Conservation (phyloP, 2,797 vertebrate genomes). For the Ptychobarbus kaznakovi region DNA sequence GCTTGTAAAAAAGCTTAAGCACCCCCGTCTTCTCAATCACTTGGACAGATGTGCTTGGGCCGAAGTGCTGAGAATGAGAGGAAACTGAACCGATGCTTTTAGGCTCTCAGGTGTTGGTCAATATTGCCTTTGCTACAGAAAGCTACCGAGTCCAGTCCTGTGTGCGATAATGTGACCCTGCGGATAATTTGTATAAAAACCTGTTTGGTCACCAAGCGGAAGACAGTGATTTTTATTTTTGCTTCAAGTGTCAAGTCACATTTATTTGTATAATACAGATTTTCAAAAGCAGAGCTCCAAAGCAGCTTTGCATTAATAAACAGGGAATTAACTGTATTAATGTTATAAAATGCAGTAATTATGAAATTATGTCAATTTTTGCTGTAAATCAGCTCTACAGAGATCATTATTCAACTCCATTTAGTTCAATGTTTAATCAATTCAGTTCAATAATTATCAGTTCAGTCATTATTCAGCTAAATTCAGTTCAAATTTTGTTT, state of each 20-base stretch:
- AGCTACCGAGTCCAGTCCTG: background rate
- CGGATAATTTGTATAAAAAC: background rate
- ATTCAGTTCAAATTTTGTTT: background rate
- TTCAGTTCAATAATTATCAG: background rate
- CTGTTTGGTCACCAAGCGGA: background rate
- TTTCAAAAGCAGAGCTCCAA: background rate
- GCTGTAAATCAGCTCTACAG: background rate
- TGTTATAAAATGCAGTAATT: background rate
- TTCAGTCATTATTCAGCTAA: background rate
- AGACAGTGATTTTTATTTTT: background rate
- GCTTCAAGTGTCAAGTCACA: background rate
- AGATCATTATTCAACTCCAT: background rate
- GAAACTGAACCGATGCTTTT: background rate
- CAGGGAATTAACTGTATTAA: background rate
- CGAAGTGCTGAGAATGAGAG: conserved; percentile 31
- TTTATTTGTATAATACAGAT: background rate
- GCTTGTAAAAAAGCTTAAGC: conserved; percentile 43
- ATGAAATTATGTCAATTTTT: background rate
- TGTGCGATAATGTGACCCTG: background rate
- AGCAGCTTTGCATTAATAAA: background rate
- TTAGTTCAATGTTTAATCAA: background rate
- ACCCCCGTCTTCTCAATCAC: conserved; percentile 33
- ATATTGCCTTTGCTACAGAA: conserved; percentile 9
- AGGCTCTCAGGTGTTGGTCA: conserved; percentile 16
- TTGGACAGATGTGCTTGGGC: conserved; percentile 43